Evolutionary conservation across 2,888 invertebrate species (phyloP), one percentile per base, ranked within the genome.

Genomic region (Scrobipalpa atriplicella): DNA sequence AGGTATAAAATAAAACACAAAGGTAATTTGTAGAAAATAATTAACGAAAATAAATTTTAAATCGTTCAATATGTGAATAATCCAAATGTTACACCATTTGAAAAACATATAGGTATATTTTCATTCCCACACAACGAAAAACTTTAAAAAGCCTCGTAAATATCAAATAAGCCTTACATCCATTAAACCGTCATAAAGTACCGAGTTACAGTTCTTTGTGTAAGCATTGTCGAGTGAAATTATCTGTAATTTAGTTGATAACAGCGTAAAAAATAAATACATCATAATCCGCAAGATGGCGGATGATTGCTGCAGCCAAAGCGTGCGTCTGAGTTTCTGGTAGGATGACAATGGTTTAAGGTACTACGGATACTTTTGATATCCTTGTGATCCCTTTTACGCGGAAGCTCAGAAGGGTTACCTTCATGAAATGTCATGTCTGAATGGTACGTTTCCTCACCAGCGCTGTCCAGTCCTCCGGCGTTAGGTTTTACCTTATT

Each of bases 221-320:
- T 70, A 58, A 58, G 58, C 36, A 73, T 70, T 72, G 64, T 64
- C 62, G 51, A 56, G 29, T 66, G 43, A 64, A 68, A 84, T 84
- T 84, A 82, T 79, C 76, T 72, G 72, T 80, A 80, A 84, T 82
- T 82, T 80, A 78, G 75, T 76, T 75, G 73, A 78, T 76, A 73
- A 73, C 73, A 69, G 67, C 71, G 75, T 78, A 82, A 84, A 83
- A 81, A 82, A 79, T 78, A 80, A 81, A 81, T 79, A 82, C 78
- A 76, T 74, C 77, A 78, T 78, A 78, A 80, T 81, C 78, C 73
- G 63, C 67, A 70, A 70, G 72, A 74, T 72, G 68, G 69, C 65
- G 64, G 66, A 67, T 74, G 74, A 76, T 78, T 76, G 76, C 73
- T 70, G 67, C 68, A 68, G 69, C 68, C 67, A 70, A 69, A 67